Base-by-base conservation (phyloP, 2,797 vertebrate genomes). In the Urocyon cinereoargenteus region DNA sequence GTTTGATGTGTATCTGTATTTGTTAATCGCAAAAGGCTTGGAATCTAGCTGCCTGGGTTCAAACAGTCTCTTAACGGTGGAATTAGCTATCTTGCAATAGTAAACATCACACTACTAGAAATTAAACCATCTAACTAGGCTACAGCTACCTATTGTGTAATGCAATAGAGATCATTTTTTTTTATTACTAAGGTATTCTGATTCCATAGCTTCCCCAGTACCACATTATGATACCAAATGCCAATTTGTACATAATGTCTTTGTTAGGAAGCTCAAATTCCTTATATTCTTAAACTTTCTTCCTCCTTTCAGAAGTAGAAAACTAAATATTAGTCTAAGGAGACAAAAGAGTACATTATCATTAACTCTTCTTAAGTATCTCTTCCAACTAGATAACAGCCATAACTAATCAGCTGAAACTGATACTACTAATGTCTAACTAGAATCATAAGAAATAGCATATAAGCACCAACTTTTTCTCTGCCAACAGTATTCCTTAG, bases 1-100 rank as follows among this genome's bases (percentile, higher is more conserved):
- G 85, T 92, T 88, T 93, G 93, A 96, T 92, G 19, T 5, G 1
- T 79, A 90, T 73, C 83, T 95, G 31, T 40, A 73, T 14, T 61
- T 96, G 28, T 40, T 68, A 68, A 79, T 0, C 92, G 62, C 62
- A 95, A 90, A 70, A 34, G 24, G 19, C 31, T 85, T 90, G 24
- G 26, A 26, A 86, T 89, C 45, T 59, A 68, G 24, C 45, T 62
- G 2, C 21, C 40, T 62, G n/a, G 7, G 28, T 91, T 94, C 34
- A 91, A 92, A 94, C 26, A 21, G 6, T 18, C 28, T 78, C 28
- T 84, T 88, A 81, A 86, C 0, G 85, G 61, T 22, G 22, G 18
- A 95, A 91, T 55, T 73, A 91, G 49, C 36, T 78, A 24, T 84
- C 34, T 78, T 72, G 68, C 2, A 70, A n/a, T 22, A 59, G 31